These are phyloP conservation scores for Theristus sp. DNA, from an alignment of 2,888 invertebrate genomes.

Conservation along the genomic window DNA sequence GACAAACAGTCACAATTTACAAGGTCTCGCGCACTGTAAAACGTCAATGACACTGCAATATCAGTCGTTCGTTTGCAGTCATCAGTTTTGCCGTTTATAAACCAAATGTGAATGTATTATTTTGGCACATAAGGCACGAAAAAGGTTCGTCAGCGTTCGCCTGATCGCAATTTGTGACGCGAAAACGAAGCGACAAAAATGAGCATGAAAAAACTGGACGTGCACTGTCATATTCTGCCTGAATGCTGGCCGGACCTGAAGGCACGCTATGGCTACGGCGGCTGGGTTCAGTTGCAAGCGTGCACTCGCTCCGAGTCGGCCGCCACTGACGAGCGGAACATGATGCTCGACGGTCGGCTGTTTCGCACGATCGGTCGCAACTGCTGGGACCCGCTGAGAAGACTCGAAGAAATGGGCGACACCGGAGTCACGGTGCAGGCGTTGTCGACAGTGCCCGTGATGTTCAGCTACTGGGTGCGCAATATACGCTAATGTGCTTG, in stretches of 20 bases:
- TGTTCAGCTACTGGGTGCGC: constrained; percentile 42
- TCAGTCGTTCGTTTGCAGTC: too few species aligned
- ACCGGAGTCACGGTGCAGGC: constrained; percentile 39
- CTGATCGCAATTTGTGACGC: too few species aligned
- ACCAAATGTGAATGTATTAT: too few species aligned
- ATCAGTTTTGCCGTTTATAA: too few species aligned
- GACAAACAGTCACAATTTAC: too few species aligned
- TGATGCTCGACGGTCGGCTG: constrained; percentile 32
- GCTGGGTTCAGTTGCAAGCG: constrained; percentile 37
- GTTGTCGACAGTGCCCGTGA: constrained; percentile 42
- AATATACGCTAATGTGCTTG: too few species aligned
- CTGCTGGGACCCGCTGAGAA: constrained; percentile 36
- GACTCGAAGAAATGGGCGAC: constrained; percentile 38
- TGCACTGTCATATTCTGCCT: constrained; percentile 40
- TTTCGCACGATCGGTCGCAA: constrained; percentile 39
- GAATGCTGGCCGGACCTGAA: constrained; percentile 38
- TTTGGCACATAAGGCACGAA: too few species aligned
- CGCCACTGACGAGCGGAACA: constrained; percentile 18
- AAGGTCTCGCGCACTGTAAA: too few species aligned
- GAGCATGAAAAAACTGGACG: too few species aligned
- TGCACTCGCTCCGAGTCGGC: neutral
- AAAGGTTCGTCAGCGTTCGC: too few species aligned
- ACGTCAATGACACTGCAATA: too few species aligned
- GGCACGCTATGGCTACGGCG: constrained; percentile 39
- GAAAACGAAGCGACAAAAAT: too few species aligned